Conservation (phyloP, 2,113 vertebrate species). For the Todiramphus chloris region DNA sequence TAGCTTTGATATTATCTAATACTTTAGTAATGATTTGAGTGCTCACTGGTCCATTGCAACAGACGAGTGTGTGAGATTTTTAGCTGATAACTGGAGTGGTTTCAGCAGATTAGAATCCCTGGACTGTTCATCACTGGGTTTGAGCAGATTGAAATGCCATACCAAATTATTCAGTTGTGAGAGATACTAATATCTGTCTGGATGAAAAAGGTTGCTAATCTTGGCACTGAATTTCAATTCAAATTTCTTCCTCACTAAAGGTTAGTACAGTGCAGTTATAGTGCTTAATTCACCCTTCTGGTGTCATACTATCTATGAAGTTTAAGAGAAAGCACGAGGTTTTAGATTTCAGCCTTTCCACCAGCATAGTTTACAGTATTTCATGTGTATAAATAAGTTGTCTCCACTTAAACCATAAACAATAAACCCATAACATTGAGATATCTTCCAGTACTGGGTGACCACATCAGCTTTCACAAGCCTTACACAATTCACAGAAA, state of each 20-base stretch:
- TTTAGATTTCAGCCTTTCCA: neutral
- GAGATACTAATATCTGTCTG: neutral
- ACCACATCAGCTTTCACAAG: neutral
- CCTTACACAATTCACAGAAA: neutral
- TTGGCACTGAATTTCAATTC: neutral
- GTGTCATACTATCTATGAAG: neutral
- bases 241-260: neutral
- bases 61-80: neutral
- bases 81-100: neutral
- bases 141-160: neutral
- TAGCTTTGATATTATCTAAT: neutral
- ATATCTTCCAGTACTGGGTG: neutral
- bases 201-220: neutral
- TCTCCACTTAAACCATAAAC: neutral
- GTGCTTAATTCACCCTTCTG: neutral
- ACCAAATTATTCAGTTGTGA: neutral
- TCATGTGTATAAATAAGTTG: neutral
- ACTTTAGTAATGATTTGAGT: neutral
- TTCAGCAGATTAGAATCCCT: neutral
- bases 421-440: neutral
- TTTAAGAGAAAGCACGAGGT: neutral
- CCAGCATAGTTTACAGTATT: neutral
- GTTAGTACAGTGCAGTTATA: neutral
- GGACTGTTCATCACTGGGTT: neutral
- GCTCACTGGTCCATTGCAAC: neutral